Evolutionary conservation across 2,113 vertebrate genomes (phyloP), one percentile per base, ranked within the genome.

Genomic region (Chaetura pelagica): DNA sequence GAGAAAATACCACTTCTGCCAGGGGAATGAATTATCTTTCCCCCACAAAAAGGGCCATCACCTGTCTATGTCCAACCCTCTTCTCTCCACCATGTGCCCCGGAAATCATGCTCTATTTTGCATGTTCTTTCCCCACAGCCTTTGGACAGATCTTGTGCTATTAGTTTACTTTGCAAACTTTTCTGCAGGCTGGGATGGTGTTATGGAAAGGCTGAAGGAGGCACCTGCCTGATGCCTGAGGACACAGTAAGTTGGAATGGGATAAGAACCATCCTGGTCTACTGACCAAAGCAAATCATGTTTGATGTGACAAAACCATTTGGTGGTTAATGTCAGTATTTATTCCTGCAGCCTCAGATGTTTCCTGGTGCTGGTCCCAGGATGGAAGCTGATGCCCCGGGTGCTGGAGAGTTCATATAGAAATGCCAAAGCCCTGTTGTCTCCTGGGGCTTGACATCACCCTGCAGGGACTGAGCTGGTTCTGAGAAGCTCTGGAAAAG

Each of bases 401-500:
- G 59, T 92, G 48, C 86, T 84, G 55, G 80, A 87, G 95, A 89
- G 71, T 69, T 82, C 2, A 1, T 22, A n/a, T 13, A 84, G 88
- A 87, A 86, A 35, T 3, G 40, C 52, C 73, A 81, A 86, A 89
- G 74, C 42, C 62, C 12, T 59, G 27, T 3, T 17, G 46, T 86
- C 29, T 34, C 63, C 29, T 21, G 40, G 64, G 82, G 18, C 27
- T 93, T 84, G 79, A 88, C 58, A 46, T 89, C 69, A 58, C 35
- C 69, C 79, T 58, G 0, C 1, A 2, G 49, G 62, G 77, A 55
- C 32, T 17, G 75, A 63, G 72, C 30, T 62, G 49, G 29, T 68
- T 86, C 58, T 93, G 62, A 67, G 83, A 69, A 78, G 85, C 55
- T 74, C 62, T 89, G 73, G 83, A 95, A 94, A 94, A 93, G 54